Evolutionary conservation across 2,888 invertebrate genomes (phyloP).

Genomic region (Morpho achilles): DNA sequence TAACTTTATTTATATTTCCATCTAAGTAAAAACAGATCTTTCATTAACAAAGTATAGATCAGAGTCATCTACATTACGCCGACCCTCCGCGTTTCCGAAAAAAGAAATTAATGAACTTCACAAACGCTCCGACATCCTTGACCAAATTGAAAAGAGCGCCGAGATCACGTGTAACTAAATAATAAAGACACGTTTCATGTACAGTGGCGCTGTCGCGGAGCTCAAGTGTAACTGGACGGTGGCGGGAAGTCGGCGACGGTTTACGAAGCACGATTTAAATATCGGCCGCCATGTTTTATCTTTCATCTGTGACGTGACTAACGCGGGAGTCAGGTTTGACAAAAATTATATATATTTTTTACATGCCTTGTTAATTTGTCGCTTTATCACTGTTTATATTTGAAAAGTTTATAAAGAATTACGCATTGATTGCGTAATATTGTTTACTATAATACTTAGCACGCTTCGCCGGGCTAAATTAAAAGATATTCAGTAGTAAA

Average conservation of each 20-base stretch:
- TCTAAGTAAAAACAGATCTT: not conserved
- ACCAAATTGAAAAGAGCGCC: constrained; percentile 37
- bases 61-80: constrained; percentile 1
- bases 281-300: constrained; percentile 63
- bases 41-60: constrained; percentile 4
- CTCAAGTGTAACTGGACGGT: constrained; percentile 40
- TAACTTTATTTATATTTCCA: too few species aligned
- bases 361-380: constrained; percentile 11
- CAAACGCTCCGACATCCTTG: constrained; percentile 36
- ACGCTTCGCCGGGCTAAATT: too few species aligned
- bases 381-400: not conserved
- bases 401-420: not conserved
- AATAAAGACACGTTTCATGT: constrained; percentile 6
- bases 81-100: constrained; percentile 43
- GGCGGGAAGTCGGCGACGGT: constrained; percentile 45
- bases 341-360: constrained; percentile 26
- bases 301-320: constrained; percentile 59
- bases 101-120: constrained; percentile 63
- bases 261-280: constrained; percentile 61
- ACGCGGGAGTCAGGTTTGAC: constrained; percentile 41
- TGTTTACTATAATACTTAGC: too few species aligned
- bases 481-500: too few species aligned
- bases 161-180: constrained; percentile 28
- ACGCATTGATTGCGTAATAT: too few species aligned
- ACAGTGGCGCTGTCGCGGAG: constrained; percentile 30